Evolutionary conservation across 2,797 vertebrate genomes (phyloP), one percentile per base, ranked within the genome.

Genomic region (Phaenicophaeus curvirostris): DNA sequence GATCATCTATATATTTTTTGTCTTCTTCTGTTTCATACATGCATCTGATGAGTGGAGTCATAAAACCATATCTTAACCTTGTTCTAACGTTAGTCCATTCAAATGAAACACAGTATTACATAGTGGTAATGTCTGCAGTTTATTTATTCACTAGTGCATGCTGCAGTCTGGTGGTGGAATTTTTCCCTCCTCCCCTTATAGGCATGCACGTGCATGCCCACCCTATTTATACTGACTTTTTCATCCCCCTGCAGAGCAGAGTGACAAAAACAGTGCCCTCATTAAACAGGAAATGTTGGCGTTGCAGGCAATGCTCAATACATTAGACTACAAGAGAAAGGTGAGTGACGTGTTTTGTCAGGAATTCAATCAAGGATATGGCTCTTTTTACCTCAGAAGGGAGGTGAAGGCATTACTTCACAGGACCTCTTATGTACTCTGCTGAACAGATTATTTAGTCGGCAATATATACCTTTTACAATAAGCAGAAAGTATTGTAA

Each of bases 251-350:
- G 65, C 94, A 99, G 99, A 99, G 92, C 98, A 98, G 42, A 95
- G 96, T 13, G 99, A 99, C 74, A 98, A 98, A 96, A 99, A 98
- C 96, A 98, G 97, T 4, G 71, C 97, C 18, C 89, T 96, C 53
- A 98, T 99, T 98, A 99, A 99, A 96, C 98, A 99, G 96, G 99
- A 99, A 98, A 98, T 99, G 89, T 97, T 98, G 79, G 97, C 98
- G 13, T 98, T 99, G 72, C 99, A 99, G 97, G 98, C 99, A 54
- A 99, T 99, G 98, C 98, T 99, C 19, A 99, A 99, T 92, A 98
- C 98, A 35, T 98, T 99, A 23, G 99, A 99, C 97, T 99, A 98
- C 91, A 99, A 99, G 97, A 98, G 99, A 95, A 99, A 99, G 99
- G 99, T 99, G 89, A 54, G 98, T 95, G 73, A 84, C 33, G 35